A percentile compares a stretch with the other conserved stretches of the same genome.
These are phyloP conservation scores for Rachycentron canadum DNA, from an alignment of 2,797 vertebrate species.

Conservation along the genomic window DNA sequence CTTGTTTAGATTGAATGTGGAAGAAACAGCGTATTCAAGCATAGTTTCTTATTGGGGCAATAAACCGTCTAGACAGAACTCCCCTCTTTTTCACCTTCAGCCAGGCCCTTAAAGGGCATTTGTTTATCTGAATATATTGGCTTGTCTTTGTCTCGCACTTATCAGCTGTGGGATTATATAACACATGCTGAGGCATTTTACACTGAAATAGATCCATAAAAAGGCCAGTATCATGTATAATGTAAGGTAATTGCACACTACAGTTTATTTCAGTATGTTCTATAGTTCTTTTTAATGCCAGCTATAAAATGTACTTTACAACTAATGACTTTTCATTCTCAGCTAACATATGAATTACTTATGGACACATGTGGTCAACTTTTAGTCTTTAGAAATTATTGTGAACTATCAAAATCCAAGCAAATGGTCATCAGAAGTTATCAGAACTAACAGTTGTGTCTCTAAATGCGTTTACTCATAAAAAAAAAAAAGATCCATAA, in stretches of 20 bases:
- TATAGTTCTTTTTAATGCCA: neutral
- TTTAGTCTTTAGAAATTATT: neutral
- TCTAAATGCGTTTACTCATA: no score
- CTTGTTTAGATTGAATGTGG: slow-evolving; percentile 92
- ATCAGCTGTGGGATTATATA: slow-evolving; percentile 72
- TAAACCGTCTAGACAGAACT: slow-evolving; percentile 99
- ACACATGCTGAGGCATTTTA: slow-evolving; percentile 35
- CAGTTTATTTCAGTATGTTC: neutral
- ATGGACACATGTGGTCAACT: neutral
- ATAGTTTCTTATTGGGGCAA: slow-evolving; percentile 97
- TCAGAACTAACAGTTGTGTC: no score
- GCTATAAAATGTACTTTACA: neutral
- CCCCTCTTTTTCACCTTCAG: slow-evolving; percentile 85
- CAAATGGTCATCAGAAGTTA: neutral
- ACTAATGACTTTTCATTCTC: neutral
- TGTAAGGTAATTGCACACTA: neutral
- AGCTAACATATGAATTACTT: neutral
- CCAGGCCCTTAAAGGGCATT: slow-evolving; percentile 76
- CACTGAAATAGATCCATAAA: neutral
- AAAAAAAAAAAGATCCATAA: no score
- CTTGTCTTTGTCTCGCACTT: slow-evolving; percentile 77
- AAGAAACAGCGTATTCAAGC: slow-evolving; percentile 92
- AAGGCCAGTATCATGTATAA: neutral
- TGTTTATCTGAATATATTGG: slow-evolving; percentile 85
- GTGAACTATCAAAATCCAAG: neutral